Percentiles rank a stretch among this genome's conserved stretches.
phyloP scores from a whole-genome alignment of 2,797 vertebrate species.

The Lacerta viridis region DNA sequence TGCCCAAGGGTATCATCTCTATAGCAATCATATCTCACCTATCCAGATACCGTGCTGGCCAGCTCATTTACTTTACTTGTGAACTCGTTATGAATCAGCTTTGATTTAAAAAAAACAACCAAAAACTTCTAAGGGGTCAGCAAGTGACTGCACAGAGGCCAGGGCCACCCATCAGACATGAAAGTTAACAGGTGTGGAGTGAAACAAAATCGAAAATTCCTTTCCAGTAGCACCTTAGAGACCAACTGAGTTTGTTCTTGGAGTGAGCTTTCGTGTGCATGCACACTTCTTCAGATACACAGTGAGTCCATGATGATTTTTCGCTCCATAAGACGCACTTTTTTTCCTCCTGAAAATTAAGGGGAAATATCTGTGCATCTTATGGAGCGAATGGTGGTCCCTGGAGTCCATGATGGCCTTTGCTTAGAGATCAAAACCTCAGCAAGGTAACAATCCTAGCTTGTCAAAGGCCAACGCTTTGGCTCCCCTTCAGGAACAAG shows the following conservation, averaged over 20 bases:
- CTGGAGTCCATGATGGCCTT: conserved; percentile 1
- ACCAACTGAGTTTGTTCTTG: too few relatives aligned
- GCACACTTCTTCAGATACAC: too few relatives aligned
- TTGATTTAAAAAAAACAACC: not conserved
- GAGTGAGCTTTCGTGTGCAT: too few relatives aligned
- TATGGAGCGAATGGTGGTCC: too few relatives aligned
- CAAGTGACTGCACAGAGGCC: not conserved
- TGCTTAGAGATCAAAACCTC: conserved; percentile 7
- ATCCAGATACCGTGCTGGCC: not conserved
- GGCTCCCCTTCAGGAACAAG: conserved; percentile 16
- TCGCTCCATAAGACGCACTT: too few relatives aligned
- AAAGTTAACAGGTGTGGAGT: not conserved
- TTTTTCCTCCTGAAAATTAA: too few relatives aligned
- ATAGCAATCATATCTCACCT: not conserved
- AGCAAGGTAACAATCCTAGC: conserved; percentile 5
- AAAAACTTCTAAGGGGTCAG: not conserved
- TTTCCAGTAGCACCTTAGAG: too few relatives aligned
- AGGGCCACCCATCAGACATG: conserved; percentile 3
- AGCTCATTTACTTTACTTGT: not conserved
- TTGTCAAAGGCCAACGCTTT: conserved; percentile 21
- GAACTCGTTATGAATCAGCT: not conserved
- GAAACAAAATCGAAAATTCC: too few relatives aligned
- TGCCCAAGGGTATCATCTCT: not conserved
- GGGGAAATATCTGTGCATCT: too few relatives aligned
- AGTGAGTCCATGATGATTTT: too few relatives aligned